A percentile compares a stretch with the other conserved stretches of the same genome.
Evolutionary conservation across 2,113 vertebrate genomes (phyloP).

Genomic region (Daubentonia madagascariensis): DNA sequence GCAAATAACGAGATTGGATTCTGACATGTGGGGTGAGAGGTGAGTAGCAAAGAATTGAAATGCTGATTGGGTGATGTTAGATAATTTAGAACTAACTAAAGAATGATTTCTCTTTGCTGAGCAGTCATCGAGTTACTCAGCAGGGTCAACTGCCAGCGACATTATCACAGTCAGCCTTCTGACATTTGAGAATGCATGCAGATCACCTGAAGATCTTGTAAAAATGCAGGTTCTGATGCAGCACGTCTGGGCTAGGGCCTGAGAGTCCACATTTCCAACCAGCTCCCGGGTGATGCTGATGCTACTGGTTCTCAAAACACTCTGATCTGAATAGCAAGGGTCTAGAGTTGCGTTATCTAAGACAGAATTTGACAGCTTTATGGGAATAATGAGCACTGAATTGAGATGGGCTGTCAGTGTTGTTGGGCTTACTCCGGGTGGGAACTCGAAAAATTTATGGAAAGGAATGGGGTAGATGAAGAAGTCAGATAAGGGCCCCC

Average conservation of each 20-base stretch:
- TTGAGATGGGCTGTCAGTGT: neutral
- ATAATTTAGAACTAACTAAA: constrained; percentile 50
- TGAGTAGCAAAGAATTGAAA: constrained; percentile 50
- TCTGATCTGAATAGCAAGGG: neutral
- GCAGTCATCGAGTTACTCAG: neutral
- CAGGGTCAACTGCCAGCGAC: neutral
- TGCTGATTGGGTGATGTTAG: constrained; percentile 42
- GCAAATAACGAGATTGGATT: constrained; percentile 28
- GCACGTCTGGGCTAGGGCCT: neutral
- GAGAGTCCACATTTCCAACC: neutral
- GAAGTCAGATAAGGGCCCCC: no score
- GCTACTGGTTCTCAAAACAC: neutral
- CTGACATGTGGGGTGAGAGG: neutral
- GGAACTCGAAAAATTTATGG: no score
- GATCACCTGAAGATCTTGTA: constrained; percentile 3
- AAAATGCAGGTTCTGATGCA: constrained; percentile 4
- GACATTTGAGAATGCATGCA: neutral
- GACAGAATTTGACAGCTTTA: neutral
- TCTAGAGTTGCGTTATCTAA: neutral
- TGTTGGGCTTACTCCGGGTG: no score
- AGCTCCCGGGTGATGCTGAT: neutral
- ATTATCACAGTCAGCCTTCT: neutral
- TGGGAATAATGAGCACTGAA: neutral
- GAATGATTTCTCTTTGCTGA: constrained; percentile 40
- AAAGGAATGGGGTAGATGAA: no score